A percentile compares a stretch with the other conserved stretches of the same genome.
Conservation (phyloP, 1,140 invertebrate species). For the Neelides sp. region DNA sequence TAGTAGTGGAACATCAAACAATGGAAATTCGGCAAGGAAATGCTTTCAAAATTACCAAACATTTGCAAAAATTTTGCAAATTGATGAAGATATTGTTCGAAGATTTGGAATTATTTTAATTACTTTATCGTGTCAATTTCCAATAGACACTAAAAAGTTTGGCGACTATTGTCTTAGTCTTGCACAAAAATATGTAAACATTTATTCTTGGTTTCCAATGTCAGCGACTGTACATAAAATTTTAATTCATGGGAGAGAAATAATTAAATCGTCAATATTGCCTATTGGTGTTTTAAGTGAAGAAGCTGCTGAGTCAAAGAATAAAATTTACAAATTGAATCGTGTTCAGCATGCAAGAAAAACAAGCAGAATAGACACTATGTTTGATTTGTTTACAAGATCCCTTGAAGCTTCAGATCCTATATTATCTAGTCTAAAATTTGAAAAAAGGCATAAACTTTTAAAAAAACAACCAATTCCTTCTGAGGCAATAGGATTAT, state of each 20-base stretch:
- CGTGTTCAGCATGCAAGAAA: constrained; percentile 7
- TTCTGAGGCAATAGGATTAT: too few relatives aligned
- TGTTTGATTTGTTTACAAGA: constrained; percentile 14
- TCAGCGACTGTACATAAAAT: constrained; percentile 17
- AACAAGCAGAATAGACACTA: background rate
- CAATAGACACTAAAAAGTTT: constrained; percentile 11
- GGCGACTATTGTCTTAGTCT: constrained; percentile 1
- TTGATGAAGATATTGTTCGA: constrained; percentile 13
- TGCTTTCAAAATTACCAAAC: constrained; percentile 6
- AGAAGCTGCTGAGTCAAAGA: constrained; percentile 12
- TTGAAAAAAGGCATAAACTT: too few relatives aligned
- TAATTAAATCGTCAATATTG: background rate
- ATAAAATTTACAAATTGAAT: constrained; percentile 9
- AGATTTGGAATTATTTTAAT: constrained; percentile 11
- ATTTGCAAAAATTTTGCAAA: constrained; percentile 16
- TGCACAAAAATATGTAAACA: constrained; percentile 4
- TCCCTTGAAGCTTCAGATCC: constrained; percentile 16
- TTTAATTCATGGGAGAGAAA: constrained; percentile 16
- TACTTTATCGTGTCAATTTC: constrained; percentile 9
- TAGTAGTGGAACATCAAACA: constrained; percentile 17
- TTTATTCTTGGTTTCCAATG: constrained; percentile 18
- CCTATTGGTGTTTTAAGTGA: constrained; percentile 16
- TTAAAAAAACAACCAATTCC: too few relatives aligned
- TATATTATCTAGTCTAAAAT: constrained; percentile 8
- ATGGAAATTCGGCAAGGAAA: constrained; percentile 26